Evolutionary conservation across 2,113 vertebrate genomes (phyloP).

Genomic region (Piaya cayana): DNA sequence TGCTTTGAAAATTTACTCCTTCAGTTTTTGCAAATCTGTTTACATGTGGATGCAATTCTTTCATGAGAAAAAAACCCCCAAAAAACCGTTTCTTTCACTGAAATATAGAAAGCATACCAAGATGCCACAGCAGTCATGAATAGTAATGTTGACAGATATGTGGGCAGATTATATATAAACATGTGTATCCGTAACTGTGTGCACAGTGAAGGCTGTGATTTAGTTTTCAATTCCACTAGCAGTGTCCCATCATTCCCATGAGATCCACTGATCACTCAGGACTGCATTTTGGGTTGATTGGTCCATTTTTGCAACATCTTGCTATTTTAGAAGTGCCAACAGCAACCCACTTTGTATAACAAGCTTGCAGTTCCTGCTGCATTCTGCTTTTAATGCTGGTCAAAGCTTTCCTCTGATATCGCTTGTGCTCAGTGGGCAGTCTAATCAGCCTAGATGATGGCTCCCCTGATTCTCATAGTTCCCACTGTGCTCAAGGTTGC

Average conservation of each 20-base stretch:
- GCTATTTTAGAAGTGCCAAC: slow-evolving; percentile 1
- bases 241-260: slow-evolving; percentile 22
- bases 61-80: slow-evolving; percentile 66
- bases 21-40: slow-evolving; percentile 23
- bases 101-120: slow-evolving; percentile 76
- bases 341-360: neutral
- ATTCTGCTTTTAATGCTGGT: slow-evolving; percentile 31
- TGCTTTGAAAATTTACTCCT: neutral
- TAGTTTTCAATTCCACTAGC: slow-evolving; percentile 52
- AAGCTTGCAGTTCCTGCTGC: neutral
- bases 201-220: slow-evolving; percentile 41
- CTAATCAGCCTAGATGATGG: slow-evolving; percentile 42
- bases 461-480: slow-evolving; percentile 31
- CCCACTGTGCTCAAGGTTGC: slow-evolving; percentile 65
- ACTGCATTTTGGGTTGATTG: slow-evolving; percentile 46
- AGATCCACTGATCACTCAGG: slow-evolving; percentile 44
- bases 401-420: slow-evolving; percentile 38
- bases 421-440: slow-evolving; percentile 31
- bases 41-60: slow-evolving; percentile 66
- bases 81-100: slow-evolving; percentile 76
- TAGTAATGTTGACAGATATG: slow-evolving; percentile 53
- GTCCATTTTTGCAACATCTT: slow-evolving; percentile 45
- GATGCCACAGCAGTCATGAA: slow-evolving; percentile 53
- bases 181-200: neutral
- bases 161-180: slow-evolving; percentile 59